These are phyloP conservation scores for Hemitrygon akajei DNA, from an alignment of 2,797 vertebrate genomes.

Conservation along the genomic window DNA sequence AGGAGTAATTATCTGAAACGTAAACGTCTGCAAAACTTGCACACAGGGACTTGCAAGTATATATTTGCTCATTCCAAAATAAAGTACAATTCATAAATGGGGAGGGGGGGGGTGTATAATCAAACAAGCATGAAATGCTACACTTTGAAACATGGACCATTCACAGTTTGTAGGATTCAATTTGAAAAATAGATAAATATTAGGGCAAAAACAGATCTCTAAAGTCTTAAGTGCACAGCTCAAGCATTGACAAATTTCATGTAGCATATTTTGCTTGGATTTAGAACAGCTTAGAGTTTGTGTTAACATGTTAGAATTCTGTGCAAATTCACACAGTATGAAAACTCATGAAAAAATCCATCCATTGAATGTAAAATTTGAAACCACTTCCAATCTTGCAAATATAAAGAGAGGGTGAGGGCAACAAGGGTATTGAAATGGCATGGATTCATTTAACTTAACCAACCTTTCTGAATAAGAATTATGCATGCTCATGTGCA, in stretches of 20 bases:
- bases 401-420: neutral
- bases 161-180: neutral
- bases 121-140: conserved; percentile 7
- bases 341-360: neutral
- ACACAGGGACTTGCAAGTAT: neutral
- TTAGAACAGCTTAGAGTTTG: neutral
- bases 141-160: neutral
- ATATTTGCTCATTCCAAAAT: neutral
- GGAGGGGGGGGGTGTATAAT: neutral
- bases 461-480: neutral
- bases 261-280: neutral
- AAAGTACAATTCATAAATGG: neutral
- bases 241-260: neutral
- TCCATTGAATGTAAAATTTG: neutral
- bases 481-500: neutral
- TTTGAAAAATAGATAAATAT: neutral
- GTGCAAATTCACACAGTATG: neutral
- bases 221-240: neutral
- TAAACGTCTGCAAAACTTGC: neutral
- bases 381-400: neutral
- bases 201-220: neutral
- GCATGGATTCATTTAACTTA: neutral
- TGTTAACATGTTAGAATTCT: neutral
- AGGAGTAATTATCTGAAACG: neutral
- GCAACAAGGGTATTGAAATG: neutral